These are phyloP conservation scores for Orthonychiurus folsomi DNA, from an alignment of 2,888 invertebrate genomes.

Conservation along the genomic window DNA sequence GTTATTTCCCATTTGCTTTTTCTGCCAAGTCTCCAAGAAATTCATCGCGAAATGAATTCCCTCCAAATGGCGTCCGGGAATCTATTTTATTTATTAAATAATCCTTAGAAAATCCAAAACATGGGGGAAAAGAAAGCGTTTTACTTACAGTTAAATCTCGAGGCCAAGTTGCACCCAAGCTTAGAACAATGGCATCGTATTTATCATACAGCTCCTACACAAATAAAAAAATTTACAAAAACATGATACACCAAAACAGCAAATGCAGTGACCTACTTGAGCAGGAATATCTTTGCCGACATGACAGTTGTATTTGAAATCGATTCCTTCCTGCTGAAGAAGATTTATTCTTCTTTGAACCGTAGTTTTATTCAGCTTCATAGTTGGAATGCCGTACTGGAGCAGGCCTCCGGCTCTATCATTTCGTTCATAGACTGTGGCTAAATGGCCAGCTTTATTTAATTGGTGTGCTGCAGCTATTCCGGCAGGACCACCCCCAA, in stretches of 20 bases:
- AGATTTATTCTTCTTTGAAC: conserved; percentile 81
- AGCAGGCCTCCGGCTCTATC: conserved; percentile 89
- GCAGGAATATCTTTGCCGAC: conserved; percentile 86
- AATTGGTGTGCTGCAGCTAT: conserved; percentile 93
- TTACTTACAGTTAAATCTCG: too few relatives aligned
- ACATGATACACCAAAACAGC: too few relatives aligned
- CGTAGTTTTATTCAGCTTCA: conserved; percentile 92
- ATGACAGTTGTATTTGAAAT: conserved; percentile 78
- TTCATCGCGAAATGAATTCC: conserved; percentile 98
- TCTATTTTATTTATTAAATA: too few relatives aligned
- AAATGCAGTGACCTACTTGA: conserved; percentile 45
- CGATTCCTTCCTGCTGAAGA: conserved; percentile 78
- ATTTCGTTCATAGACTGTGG: conserved; percentile 94
- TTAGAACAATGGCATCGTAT: conserved; percentile 77
- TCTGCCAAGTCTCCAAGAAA: conserved; percentile 93
- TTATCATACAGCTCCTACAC: conserved; percentile 45
- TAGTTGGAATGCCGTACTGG: conserved; percentile 97
- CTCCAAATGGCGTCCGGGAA: conserved; percentile 74
- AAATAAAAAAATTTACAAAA: conserved; percentile 7
- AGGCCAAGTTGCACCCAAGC: conserved; percentile 94
- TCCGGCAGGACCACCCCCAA: conserved; percentile 84
- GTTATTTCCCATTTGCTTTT: conserved; percentile 69
- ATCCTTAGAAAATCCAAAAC: too few relatives aligned
- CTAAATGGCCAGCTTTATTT: conserved; percentile 91
- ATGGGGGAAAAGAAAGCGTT: too few relatives aligned